Base-by-base conservation (phyloP, 2,888 invertebrate species). In the Macrophya annulata region DNA sequence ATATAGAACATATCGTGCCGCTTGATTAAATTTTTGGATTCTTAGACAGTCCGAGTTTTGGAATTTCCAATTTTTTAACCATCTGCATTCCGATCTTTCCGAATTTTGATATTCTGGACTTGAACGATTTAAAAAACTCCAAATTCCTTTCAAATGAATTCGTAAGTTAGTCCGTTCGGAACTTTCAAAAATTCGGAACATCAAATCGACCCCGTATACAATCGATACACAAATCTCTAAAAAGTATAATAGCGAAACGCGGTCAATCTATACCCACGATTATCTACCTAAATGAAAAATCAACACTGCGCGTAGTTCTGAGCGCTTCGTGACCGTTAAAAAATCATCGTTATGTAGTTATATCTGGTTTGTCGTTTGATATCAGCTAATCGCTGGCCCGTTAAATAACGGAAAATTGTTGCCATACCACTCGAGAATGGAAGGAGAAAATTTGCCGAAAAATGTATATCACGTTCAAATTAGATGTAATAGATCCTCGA, bases 351-450 rank as follows among this genome's bases (percentile, higher is more conserved):
- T 21, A 21, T 1, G 10, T 25, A 62, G 25, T 12, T n/a, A 55
- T n/a, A 55, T 55, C 55, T 55, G 10, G 62, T 31, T 31, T 25
- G 62, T 62, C 62, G 25, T 31, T 25, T 62, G 62, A 62, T 71
- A 40, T 8, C 40, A 71, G 72, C 72, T 72, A 72, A 72, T 72
- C 72, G 43, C 43, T 21, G 43, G 4, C 21, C 72, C 62, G 72
- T 72, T 72, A 15, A 21, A 12, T 62, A 62, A 62, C 62, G 62
- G 62, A 62, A 62, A 62, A 62, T 62, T 25, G 25, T 62, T 62
- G 21, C 25, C 25, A 25, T 25, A 25, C 21, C 8, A 51, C 51
- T 6, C 6, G n/a, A 17, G 5, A 55, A 8, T 55, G 62, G 62
- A 25, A 12, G 25, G 25, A 25, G 8, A 59, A 59, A 59, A 62